Evolutionary conservation across 2,113 vertebrate genomes (phyloP).

Genomic region (Syngnathoides biaculeatus): DNA sequence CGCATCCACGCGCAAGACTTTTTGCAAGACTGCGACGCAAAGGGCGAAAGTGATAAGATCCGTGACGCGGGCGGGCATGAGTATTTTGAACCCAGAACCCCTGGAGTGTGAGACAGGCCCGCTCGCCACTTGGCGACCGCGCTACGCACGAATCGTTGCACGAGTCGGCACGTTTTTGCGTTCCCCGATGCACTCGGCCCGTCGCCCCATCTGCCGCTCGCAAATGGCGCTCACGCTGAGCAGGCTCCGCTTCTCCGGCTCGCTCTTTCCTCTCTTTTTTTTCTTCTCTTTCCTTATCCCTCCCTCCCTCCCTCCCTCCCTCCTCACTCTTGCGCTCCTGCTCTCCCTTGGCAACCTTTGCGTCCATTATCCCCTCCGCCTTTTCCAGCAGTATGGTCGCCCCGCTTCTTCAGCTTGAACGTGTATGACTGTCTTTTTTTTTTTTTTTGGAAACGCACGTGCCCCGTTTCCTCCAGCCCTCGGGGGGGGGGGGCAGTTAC

Average conservation of each 20-base stretch:
- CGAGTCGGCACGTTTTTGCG: slow-evolving; percentile 52
- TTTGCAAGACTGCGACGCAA: too few relatives aligned
- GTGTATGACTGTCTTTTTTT: not conserved
- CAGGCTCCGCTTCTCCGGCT: slow-evolving; percentile 30
- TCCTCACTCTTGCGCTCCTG: too few relatives aligned
- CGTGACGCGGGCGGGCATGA: too few relatives aligned
- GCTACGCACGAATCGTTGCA: slow-evolving; percentile 7
- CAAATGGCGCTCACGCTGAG: slow-evolving; percentile 56
- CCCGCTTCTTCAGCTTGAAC: not conserved
- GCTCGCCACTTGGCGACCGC: not conserved
- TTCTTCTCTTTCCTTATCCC: slow-evolving; percentile 5
- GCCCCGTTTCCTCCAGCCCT: slow-evolving; percentile 23
- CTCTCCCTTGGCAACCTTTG: slow-evolving; percentile 12
- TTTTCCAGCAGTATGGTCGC: not conserved
- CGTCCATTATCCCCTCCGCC: slow-evolving; percentile 32
- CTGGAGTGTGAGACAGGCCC: not conserved
- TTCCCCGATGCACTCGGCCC: slow-evolving; percentile 47
- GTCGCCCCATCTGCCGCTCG: slow-evolving; percentile 73
- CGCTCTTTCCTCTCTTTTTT: slow-evolving; percentile 16
- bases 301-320: slow-evolving; percentile 16
- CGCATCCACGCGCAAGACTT: too few relatives aligned
- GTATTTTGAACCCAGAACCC: not conserved
- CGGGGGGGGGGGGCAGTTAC: slow-evolving; percentile 34
- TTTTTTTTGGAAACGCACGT: too few relatives aligned
- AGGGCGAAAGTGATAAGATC: too few relatives aligned